Percentiles rank a stretch among this genome's conserved stretches.
These are phyloP conservation scores for Pterocles gutturalis DNA, from an alignment of 2,113 vertebrate genomes.

Conservation along the genomic window DNA sequence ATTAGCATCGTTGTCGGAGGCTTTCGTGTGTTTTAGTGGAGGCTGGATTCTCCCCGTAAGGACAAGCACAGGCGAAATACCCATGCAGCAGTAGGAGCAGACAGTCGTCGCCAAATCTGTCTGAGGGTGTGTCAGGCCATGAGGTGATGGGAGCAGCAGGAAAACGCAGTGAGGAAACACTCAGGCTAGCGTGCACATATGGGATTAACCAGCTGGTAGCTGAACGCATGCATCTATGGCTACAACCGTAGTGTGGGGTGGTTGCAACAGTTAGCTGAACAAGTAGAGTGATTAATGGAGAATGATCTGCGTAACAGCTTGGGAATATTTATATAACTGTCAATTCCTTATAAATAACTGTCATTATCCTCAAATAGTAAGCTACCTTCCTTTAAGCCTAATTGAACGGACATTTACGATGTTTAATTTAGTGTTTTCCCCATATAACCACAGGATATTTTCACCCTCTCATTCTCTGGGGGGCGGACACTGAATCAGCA, in stretches of 20 bases:
- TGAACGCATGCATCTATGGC: not conserved
- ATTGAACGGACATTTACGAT: not conserved
- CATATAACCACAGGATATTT: slow-evolving; percentile 30
- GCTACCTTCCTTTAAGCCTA: slow-evolving; percentile 22
- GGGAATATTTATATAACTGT: slow-evolving; percentile 16
- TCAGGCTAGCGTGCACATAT: not conserved
- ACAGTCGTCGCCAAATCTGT: not conserved
- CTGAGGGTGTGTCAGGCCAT: slow-evolving; percentile 18
- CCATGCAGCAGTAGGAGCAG: not conserved
- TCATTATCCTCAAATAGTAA: not conserved
- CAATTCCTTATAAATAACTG: slow-evolving; percentile 17
- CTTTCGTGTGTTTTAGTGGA: not conserved
- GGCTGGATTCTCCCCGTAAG: not conserved
- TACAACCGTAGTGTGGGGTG: rapidly evolving
- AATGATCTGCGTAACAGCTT: not conserved
- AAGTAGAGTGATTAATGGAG: not conserved
- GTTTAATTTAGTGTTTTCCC: slow-evolving; percentile 30
- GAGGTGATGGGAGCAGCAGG: slow-evolving; percentile 31
- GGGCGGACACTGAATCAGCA: slow-evolving; percentile 23
- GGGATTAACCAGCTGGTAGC: not conserved
- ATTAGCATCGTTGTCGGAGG: rapidly evolving
- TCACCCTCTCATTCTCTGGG: not conserved
- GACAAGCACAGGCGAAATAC: not conserved
- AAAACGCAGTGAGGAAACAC: slow-evolving; percentile 18
- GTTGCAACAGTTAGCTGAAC: not conserved